These are phyloP conservation scores for Eurytemora carolleeae DNA, from an alignment of 1,140 invertebrate species.

Conservation along the genomic window DNA sequence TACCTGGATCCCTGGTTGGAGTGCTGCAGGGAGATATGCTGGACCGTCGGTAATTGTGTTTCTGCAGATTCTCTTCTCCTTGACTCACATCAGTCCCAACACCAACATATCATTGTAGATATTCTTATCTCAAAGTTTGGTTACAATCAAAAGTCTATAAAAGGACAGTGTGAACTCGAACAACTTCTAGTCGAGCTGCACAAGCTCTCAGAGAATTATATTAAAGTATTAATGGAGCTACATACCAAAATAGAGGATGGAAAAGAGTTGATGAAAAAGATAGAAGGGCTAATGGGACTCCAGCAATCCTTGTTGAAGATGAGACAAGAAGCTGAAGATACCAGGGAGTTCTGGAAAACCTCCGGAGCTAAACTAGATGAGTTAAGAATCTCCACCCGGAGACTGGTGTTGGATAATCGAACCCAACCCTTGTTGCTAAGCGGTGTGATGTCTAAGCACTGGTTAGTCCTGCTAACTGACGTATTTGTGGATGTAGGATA, in stretches of 20 bases:
- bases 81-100: not conserved
- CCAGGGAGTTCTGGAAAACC: not conserved
- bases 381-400: not conserved
- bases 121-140: not conserved
- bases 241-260: too few species aligned
- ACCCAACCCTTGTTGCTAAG: not conserved
- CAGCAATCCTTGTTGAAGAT: too few species aligned
- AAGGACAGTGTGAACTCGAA: not conserved
- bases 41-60: not conserved
- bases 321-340: not conserved
- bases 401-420: not conserved
- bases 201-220: too few species aligned
- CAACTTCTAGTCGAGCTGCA: not conserved
- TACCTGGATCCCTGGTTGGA: too few species aligned
- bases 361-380: not conserved
- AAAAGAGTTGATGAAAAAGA: too few species aligned
- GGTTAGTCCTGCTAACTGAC: slow-evolving; percentile 37
- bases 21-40: too few species aligned
- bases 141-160: not conserved
- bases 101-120: not conserved
- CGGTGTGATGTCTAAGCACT: slow-evolving; percentile 36
- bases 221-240: too few species aligned
- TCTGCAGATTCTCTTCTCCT: not conserved
- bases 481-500: slow-evolving; percentile 22
- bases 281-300: too few species aligned